Base-by-base conservation (phyloP, 2,888 invertebrate genomes). In the Brachycybe producta region DNA sequence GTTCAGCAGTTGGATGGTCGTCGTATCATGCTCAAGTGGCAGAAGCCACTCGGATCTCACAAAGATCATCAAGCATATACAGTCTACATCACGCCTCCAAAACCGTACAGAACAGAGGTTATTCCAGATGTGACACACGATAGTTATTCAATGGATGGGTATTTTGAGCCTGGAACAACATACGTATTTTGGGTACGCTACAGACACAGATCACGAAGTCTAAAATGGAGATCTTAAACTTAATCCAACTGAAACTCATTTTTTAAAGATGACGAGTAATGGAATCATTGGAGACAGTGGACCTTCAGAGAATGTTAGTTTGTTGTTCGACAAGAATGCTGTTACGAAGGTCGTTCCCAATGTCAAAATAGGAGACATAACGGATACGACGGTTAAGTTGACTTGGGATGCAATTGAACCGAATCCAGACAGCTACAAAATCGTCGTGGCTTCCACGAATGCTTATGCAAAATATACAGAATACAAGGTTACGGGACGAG, bases 111-210 rank as follows among this genome's bases (percentile, higher is more conserved):
- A 15, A 39, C 24, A 34, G 48, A 73, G 30, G 68, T 64, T 35
- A 58, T 70, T 36, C 67, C 56, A 5, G 40, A 49, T 58, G 62
- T 69, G 17, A 63, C 65, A 1, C 71, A 73, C 30, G 73, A 72
- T 0, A 69, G 71, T 1, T 73, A 76, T 30, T 64, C 72, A 53
- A 70, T 80, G 55, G 70, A 72, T 30, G 73, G 58, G 21, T 68
- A 68, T 27, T 75, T 78, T 52, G 69, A 73, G 36, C 67, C 76
- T 13, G 73, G 75, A 15, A 62, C 64, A 13, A 76, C 75, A 54
- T 84, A 84, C 64, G 76, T 78, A 0, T 82, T 84, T 67, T 81
- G 80, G 78, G 81, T 83, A 60, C 70, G 73, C 23, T 47, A 34
- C 35, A 35, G 11, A 21, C 21, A 30, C 13, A 30, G n/a, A 30